Conservation (phyloP, 1,140 invertebrate genomes). For the Scaptomyza montana region DNA sequence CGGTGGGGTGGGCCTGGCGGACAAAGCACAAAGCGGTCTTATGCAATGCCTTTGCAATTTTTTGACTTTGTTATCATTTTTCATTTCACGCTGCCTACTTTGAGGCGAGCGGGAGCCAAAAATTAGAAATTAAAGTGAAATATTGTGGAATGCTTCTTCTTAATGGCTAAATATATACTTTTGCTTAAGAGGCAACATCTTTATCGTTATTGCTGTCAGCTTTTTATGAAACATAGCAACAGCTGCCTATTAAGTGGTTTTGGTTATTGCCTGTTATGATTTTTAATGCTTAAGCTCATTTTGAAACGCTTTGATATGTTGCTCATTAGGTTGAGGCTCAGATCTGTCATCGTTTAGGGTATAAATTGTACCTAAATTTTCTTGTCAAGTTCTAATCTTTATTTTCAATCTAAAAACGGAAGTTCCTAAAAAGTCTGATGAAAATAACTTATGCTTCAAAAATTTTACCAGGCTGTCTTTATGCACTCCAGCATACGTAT, state of each 20-base stretch:
- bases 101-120: slow-evolving; percentile 13
- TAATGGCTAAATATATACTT: slow-evolving; percentile 10
- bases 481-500: slow-evolving; percentile 10
- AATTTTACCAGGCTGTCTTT: not conserved
- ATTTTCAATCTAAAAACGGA: not conserved
- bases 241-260: slow-evolving; percentile 25
- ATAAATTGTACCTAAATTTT: too few species aligned
- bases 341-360: not conserved
- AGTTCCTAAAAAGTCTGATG: not conserved
- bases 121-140: slow-evolving; percentile 71
- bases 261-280: slow-evolving; percentile 18
- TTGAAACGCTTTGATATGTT: too few species aligned
- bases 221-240: slow-evolving; percentile 19
- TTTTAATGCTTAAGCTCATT: slow-evolving; percentile 3
- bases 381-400: too few species aligned
- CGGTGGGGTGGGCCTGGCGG: too few species aligned
- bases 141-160: slow-evolving; percentile 42
- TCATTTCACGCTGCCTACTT: slow-evolving; percentile 47
- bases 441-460: not conserved
- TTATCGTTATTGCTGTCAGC: slow-evolving; percentile 15
- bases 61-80: slow-evolving; percentile 71
- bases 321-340: not conserved
- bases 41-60: slow-evolving; percentile 76
- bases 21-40: slow-evolving; percentile 24
- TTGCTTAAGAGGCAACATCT: slow-evolving; percentile 6